Evolutionary conservation across 92 coral and sea anemone species (phyloP), one percentile per base, ranked within the genome.

Genomic region (Porites lobata): DNA sequence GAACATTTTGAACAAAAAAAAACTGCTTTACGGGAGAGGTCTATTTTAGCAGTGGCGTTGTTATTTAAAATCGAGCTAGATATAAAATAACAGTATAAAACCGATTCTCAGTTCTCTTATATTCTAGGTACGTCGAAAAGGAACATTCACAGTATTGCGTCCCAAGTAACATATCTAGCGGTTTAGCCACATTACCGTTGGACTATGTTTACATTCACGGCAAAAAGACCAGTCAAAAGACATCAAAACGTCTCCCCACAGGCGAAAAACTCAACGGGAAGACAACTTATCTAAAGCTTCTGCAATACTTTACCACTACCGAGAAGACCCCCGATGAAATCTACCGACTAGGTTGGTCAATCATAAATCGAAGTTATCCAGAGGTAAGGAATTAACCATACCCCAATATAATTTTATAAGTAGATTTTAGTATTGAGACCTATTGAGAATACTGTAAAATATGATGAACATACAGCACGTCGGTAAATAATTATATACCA

Each of bases 161-260:
- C 4, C 96, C 98, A 4, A 93, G 96, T 70, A 90, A 90, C 38
- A 72, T 96, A 65, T 93, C 99, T 51, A 96, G 99, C 72, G 99
- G 99, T 3, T 93, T 96, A 1, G 98, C 99, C 7, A 92, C 78
- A n/a, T 78, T 96, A 12, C 99, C 99, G 1, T 68, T 96, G 18
- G 90, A 93, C 9, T 95, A 83, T 64, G 88, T 96, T 20, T 96
- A 92, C 84, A 69, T 76, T 6, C 84, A 92, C 72, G 95, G 96
- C 4, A 84, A 72, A 17, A 86, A 83, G 22, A 96, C 98, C 0
- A 64, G 65, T 14, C 57, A 66, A 38, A 86, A 54, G 72, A 96
- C 99, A 0, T 92, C 98, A 0, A 69, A 76, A 13, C 20, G 24
- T 9, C 94, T 95, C n/a, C 98, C 98, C 26, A 93, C 94, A 0